Conservation (phyloP, 2,888 invertebrate species). For the Eugnorisma glareosa region DNA sequence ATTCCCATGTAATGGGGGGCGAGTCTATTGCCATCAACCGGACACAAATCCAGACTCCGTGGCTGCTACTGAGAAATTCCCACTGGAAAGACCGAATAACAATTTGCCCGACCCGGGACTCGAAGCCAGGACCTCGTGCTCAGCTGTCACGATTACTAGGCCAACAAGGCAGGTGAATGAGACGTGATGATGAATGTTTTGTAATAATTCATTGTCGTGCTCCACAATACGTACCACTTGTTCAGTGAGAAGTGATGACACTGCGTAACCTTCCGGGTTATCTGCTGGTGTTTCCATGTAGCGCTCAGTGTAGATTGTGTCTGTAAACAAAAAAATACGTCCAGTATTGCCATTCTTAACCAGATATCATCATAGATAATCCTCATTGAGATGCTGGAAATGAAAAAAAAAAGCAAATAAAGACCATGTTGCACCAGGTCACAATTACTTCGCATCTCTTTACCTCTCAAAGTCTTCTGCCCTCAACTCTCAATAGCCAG, state of each 20-base stretch:
- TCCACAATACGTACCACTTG: constrained; percentile 78
- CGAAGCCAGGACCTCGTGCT: too few relatives aligned
- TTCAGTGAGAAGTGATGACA: constrained; percentile 93
- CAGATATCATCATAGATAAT: background rate
- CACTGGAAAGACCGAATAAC: too few relatives aligned
- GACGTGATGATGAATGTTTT: background rate
- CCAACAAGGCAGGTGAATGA: too few relatives aligned
- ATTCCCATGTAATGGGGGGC: too few relatives aligned
- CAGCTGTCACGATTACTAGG: too few relatives aligned
- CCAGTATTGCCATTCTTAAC: background rate
- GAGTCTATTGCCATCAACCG: too few relatives aligned
- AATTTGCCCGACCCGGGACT: too few relatives aligned
- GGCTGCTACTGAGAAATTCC: too few relatives aligned
- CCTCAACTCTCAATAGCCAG: background rate
- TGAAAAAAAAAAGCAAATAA: background rate
- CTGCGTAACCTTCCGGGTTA: constrained; percentile 93
- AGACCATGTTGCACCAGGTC: background rate
- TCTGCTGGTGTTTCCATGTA: constrained; percentile 98
- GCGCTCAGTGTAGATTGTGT: constrained; percentile 99
- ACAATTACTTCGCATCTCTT: background rate
- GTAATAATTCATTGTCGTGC: background rate
- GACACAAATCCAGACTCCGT: too few relatives aligned
- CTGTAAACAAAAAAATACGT: constrained; percentile 84
- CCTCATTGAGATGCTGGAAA: background rate
- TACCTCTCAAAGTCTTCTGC: background rate